Evolutionary conservation across 2,113 vertebrate genomes (phyloP), one percentile per base, ranked within the genome.

Genomic region (Anguilla rostrata): DNA sequence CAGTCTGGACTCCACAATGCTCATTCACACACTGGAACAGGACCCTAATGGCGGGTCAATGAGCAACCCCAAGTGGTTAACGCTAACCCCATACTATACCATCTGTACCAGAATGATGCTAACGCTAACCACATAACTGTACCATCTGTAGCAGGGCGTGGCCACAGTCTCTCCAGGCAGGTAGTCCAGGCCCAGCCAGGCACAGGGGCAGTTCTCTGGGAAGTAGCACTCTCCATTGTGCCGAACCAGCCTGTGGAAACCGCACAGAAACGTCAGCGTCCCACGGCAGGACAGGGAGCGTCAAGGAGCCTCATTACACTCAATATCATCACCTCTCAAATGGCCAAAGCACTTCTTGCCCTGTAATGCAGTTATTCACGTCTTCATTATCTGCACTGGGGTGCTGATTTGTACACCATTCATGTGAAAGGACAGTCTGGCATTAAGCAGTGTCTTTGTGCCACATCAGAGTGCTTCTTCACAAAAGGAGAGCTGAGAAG

Each of bases 121-220:
- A 99, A 53, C 49, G 49, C 49, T 53, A 53, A 53, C 49, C 49
- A 6, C 49, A 53, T 1, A 34, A 83, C 87, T 85, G 90, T 95
- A 99, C 98, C 98, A 99, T 90, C 95, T 98, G 80, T 98, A 99
- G 91, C 98, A 99, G 0, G 97, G 94, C 7, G 98, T 99, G 90
- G 97, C 93, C 94, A 99, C 97, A 39, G 95, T 95, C 94, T 99
- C 97, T 92, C 98, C 98, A 34, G 98, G 98, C 46, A 98, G 94
- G 90, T 98, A 99, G 89, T 99, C 98, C 89, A 98, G 97, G 18
- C 98, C 97, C 87, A 99, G 96, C 98, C 98, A 99, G 53, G 95
- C 95, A 89, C 98, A 99, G 0, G 98, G 98, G 85, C 98, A 99
- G 91, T 97, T 98, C 87, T 99, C 98, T 84, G 98, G 98, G 91